Evolutionary conservation across 1,140 invertebrate species (phyloP).

Genomic region (Drosophila nigrodunni): DNA sequence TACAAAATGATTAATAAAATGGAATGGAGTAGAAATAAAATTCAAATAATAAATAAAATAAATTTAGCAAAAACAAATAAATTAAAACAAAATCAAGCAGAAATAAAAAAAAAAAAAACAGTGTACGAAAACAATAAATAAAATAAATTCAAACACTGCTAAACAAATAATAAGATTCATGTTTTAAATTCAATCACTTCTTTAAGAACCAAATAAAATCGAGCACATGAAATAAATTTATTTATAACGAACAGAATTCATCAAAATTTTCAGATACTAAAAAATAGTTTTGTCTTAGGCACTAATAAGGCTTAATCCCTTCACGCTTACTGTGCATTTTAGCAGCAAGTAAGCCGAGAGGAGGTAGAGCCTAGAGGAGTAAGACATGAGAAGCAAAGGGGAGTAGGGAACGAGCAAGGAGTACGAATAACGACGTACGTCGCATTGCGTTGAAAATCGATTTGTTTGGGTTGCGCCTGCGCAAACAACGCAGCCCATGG

Average conservation of each 20-base stretch:
- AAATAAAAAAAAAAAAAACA: too few species aligned
- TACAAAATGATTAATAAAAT: conserved; percentile 2
- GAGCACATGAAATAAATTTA: too few species aligned
- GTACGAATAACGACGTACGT: conserved; percentile 49
- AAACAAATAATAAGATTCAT: too few species aligned
- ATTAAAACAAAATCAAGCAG: too few species aligned
- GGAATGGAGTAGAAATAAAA: neutral
- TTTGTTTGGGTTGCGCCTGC: conserved; percentile 84
- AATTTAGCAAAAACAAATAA: too few species aligned
- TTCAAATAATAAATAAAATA: neutral
- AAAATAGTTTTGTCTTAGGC: conserved; percentile 39
- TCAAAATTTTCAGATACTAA: neutral
- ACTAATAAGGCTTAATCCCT: conserved; percentile 80
- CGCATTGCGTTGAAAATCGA: conserved; percentile 84
- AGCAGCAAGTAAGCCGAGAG: conserved; percentile 11
- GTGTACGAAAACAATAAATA: too few species aligned
- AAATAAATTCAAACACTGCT: too few species aligned
- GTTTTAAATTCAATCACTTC: too few species aligned
- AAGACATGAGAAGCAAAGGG: neutral
- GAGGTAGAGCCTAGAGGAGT: neutral
- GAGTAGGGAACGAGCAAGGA: neutral
- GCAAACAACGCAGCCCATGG: conserved; percentile 80
- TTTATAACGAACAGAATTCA: neutral
- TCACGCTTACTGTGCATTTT: conserved; percentile 77
- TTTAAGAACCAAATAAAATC: too few species aligned